These are phyloP conservation scores for Sphaerophoria taeniata DNA, from an alignment of 2,888 invertebrate species.

Conservation along the genomic window DNA sequence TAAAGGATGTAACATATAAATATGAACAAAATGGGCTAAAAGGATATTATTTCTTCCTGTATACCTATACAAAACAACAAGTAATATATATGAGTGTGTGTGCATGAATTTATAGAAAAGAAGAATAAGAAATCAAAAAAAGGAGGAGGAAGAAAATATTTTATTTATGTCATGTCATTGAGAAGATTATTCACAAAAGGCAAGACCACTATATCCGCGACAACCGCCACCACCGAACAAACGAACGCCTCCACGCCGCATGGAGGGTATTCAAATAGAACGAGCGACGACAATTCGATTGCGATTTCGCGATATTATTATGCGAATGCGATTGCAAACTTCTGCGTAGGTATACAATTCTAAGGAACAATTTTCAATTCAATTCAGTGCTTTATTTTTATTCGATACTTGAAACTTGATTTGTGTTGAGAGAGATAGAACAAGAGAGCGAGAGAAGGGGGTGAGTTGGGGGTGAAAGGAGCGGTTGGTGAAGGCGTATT, in stretches of 20 bases:
- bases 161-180: constrained; percentile 39
- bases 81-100: background rate
- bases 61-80: constrained; percentile 16
- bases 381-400: constrained; percentile 56
- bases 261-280: background rate
- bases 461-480: background rate
- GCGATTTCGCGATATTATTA: constrained; percentile 10
- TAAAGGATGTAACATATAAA: constrained; percentile 28
- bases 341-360: constrained; percentile 34
- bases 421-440: too few species aligned
- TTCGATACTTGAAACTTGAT: constrained; percentile 29
- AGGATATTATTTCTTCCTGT: constrained; percentile 16
- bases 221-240: background rate
- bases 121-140: constrained; percentile 60
- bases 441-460: too few species aligned
- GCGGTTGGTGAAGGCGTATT: constrained; percentile 46
- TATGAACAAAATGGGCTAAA: constrained; percentile 38
- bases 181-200: constrained; percentile 64
- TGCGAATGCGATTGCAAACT: background rate
- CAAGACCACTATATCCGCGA: constrained; percentile 22
- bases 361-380: constrained; percentile 10
- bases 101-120: background rate
- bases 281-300: constrained; percentile 21
- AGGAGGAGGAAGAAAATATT: constrained; percentile 33
- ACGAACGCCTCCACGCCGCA: background rate